Base-by-base conservation (phyloP, 2,113 vertebrate species). In the Monarcha castaneiventris region DNA sequence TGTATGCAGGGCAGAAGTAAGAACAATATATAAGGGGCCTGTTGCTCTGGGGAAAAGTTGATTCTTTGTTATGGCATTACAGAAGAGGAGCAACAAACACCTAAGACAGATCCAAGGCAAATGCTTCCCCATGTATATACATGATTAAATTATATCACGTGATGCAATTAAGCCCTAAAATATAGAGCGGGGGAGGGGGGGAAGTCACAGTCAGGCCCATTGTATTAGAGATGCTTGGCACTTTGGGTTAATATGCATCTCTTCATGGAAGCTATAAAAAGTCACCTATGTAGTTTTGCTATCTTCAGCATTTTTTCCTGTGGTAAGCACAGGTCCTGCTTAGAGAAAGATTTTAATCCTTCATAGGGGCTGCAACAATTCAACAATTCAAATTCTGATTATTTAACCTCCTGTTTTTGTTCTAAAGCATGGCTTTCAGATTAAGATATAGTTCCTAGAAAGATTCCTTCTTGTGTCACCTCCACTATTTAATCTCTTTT, bases 131-230 rank as follows among this genome's bases (percentile, higher is more conserved):
- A 7, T 48, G 3, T 17, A 29, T 27, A 32, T 41, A 25, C 4
- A 19, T 1, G 1, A 54, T 52, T 13, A 80, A 80, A 77, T 43
- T 48, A 27, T 37, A 32, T 6, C 27, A 29, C 3, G 4, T 33
- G 16, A 35, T 46, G 4, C 3, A 83, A 80, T 37, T 61, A 69
- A 61, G 32, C 11, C 15, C 5, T 27, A 62, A 84, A 84, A 80
- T 29, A 44, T 2, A 21, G 43, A 10, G n/a, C n/a, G n/a, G n/a
- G 9, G 0, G 3, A 20, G 26, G 16, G 2, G 13, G 37, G 63
- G 59, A 88, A 26, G 3, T 51, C 13, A 7, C 10, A 76, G 5
- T 6, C 46, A 82, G 35, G 5, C 4, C 3, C 39, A 33, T 33
- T 1, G 0, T 6, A 51, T 68, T 64, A 68, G 12, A 37, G 13